Percentiles rank a stretch among this genome's conserved stretches.
These are phyloP conservation scores for Apogon talboti DNA, from an alignment of 2,797 vertebrate genomes.

Conservation along the genomic window DNA sequence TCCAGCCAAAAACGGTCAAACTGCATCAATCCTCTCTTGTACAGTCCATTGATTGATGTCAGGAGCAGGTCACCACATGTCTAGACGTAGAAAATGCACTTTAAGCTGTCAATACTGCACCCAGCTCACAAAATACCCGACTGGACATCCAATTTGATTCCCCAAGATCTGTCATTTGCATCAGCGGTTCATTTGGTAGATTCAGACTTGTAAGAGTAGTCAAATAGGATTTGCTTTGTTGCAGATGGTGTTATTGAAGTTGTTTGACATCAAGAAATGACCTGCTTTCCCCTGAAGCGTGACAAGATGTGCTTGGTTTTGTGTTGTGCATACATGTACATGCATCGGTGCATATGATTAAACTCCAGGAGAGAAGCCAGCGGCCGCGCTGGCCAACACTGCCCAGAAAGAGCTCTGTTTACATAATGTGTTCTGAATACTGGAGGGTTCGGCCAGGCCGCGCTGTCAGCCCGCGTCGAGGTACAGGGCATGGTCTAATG, in stretches of 20 bases:
- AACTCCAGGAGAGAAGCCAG: constrained; percentile 48
- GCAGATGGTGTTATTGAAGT: constrained; percentile 23
- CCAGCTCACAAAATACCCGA: constrained; percentile 30
- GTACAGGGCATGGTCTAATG: constrained; percentile 59
- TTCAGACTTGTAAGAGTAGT: constrained; percentile 27
- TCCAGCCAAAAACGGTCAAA: constrained; percentile 61
- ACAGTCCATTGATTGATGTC: constrained; percentile 75
- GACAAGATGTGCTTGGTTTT: constrained; percentile 22
- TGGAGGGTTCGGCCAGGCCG: constrained; percentile 58
- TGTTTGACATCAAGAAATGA: constrained; percentile 49
- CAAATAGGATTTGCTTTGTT: constrained; percentile 33
- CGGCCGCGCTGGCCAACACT: constrained; percentile 33
- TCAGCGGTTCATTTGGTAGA: constrained; percentile 22
- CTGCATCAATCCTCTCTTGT: constrained; percentile 70
- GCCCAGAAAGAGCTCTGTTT: constrained; percentile 52
- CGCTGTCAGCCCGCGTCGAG: constrained; percentile 66
- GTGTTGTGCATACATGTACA: constrained; percentile 11
- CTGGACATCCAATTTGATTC: constrained; percentile 9
- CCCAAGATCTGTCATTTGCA: constrained; percentile 19
- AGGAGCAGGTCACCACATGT: constrained; percentile 68
- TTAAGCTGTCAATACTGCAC: constrained; percentile 53
- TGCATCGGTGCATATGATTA: constrained; percentile 60
- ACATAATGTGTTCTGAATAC: constrained; percentile 72
- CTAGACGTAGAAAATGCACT: constrained; percentile 72
- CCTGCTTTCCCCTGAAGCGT: constrained; percentile 12